These are phyloP conservation scores for Paedocypris micromegethes DNA, from an alignment of 2,797 vertebrate genomes.

Conservation along the genomic window DNA sequence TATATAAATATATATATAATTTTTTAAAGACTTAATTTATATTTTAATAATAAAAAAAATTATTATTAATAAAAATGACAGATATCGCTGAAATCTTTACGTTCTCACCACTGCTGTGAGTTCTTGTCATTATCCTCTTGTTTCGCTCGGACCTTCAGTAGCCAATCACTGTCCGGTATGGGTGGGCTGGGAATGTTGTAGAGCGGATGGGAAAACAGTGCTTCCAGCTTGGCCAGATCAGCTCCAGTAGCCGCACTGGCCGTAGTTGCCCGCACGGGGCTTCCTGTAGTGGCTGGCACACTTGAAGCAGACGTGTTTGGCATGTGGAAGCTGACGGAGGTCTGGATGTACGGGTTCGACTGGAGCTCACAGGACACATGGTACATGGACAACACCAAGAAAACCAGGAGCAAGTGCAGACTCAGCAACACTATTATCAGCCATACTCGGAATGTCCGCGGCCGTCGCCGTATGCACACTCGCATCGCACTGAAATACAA, in stretches of 20 bases:
- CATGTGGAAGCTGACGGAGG: constrained; percentile 47
- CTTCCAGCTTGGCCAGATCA: constrained; percentile 59
- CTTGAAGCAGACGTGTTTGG: constrained; percentile 10
- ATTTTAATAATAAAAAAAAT: too few relatives aligned
- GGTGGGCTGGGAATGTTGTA: constrained; percentile 59
- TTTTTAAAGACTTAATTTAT: too few relatives aligned
- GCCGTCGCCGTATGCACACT: constrained; percentile 51
- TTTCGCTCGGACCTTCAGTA: constrained; percentile 68
- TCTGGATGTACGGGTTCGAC: constrained; percentile 30
- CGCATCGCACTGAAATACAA: constrained; percentile 51
- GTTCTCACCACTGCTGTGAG: constrained; percentile 70
- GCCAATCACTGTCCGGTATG: constrained; percentile 67
- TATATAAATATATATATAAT: too few relatives aligned
- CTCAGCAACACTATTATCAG: constrained; percentile 55
- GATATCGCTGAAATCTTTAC: not conserved
- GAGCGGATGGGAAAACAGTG: constrained; percentile 73
- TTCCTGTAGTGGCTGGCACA: not conserved
- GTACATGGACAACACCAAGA: constrained; percentile 49
- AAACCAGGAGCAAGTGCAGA: constrained; percentile 60
- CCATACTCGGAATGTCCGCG: constrained; percentile 58
- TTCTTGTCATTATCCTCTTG: constrained; percentile 54
- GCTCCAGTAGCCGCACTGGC: not conserved
- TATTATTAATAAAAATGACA: not conserved
- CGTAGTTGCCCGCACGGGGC: not conserved
- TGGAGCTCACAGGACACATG: constrained; percentile 44